phyloP scores from a whole-genome alignment of 2,113 vertebrate genomes.

The Burhinus oedicnemus region DNA sequence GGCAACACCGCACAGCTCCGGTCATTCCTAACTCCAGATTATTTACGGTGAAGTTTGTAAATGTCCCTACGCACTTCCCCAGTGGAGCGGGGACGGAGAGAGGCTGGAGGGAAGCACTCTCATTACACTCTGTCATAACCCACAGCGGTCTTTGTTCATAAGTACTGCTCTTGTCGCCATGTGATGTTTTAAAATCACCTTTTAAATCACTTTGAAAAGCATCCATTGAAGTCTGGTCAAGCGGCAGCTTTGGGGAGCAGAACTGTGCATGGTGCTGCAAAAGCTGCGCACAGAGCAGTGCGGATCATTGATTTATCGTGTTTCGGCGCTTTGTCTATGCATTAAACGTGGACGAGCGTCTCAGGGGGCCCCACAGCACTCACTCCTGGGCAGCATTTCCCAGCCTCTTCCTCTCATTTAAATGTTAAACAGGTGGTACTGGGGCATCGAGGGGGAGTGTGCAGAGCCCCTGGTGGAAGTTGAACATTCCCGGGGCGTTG shows the following conservation, averaged over 20 bases:
- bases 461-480: accelerated
- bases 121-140: neutral
- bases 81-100: accelerated
- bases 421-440: accelerated
- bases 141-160: neutral
- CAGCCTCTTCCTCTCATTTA: neutral
- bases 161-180: neutral
- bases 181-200: neutral
- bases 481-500: accelerated
- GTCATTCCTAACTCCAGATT: neutral
- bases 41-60: neutral
- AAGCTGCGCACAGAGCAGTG: neutral
- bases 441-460: accelerated
- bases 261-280: accelerated
- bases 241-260: neutral
- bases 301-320: neutral
- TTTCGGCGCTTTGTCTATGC: neutral
- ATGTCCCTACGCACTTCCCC: neutral
- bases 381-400: neutral
- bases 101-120: neutral
- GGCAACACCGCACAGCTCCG: accelerated
- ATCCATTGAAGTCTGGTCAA: neutral
- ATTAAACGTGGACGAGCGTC: accelerated
- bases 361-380: accelerated
- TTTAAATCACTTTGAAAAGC: neutral